Percentiles rank a stretch among this genome's conserved stretches.
These are phyloP conservation scores for Halichondria panicea DNA, from an alignment of 37 sponge, comb jelly and placozoan genomes.

Conservation along the genomic window DNA sequence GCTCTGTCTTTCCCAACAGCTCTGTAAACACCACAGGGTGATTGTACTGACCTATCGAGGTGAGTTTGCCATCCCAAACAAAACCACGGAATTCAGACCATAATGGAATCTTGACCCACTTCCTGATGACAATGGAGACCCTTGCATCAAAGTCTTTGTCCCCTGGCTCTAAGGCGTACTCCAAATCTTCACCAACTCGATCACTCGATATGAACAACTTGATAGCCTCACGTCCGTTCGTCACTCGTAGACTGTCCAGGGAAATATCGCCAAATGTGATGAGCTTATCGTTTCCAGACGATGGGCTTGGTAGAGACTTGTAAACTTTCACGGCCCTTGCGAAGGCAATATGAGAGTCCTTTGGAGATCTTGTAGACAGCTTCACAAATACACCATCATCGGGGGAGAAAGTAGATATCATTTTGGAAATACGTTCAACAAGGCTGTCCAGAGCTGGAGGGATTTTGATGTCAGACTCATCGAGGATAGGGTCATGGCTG, in stretches of 20 bases:
- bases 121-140: conserved; percentile 15
- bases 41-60: conserved; percentile 51
- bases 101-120: conserved; percentile 39
- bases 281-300: conserved; percentile 19
- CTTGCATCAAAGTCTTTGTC: conserved; percentile 4
- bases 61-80: conserved; percentile 35
- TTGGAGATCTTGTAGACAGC: conserved; percentile 45
- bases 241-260: conserved; percentile 28
- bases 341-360: conserved; percentile 44
- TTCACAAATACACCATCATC: conserved; percentile 33
- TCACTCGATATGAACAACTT: conserved; percentile 31
- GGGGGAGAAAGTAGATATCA: conserved; percentile 10
- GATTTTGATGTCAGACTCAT: not conserved
- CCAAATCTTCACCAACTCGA: conserved; percentile 44
- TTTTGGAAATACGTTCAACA: not conserved
- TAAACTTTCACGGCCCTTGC: conserved; percentile 19
- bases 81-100: conserved; percentile 55
- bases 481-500: not conserved
- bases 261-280: conserved; percentile 5
- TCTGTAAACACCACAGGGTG: conserved; percentile 37
- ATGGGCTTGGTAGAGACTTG: not conserved
- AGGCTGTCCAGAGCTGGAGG: conserved; percentile 10
- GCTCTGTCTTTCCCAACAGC: not conserved
- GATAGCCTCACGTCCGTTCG: conserved; percentile 29
- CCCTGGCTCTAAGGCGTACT: conserved; percentile 31